Percentiles rank a stretch among this genome's conserved stretches.
Conservation (phyloP, 2,888 invertebrate species). For the Lepidochitona cinerea region DNA sequence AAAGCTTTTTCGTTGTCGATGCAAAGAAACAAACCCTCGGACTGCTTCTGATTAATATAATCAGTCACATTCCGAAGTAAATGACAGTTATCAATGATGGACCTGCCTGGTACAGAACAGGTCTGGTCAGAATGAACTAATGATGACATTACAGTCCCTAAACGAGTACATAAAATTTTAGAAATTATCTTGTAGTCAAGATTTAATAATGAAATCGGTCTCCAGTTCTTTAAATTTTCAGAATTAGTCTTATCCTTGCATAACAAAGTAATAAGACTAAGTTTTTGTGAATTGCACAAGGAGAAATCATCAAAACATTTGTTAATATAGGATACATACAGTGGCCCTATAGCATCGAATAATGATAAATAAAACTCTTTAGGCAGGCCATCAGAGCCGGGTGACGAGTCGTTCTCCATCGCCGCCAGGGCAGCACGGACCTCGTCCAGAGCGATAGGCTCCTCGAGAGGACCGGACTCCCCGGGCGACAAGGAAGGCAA, state of each 20-base stretch:
- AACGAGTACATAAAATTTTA: neutral
- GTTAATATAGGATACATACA: neutral
- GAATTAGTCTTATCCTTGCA: neutral
- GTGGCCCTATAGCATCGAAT: neutral
- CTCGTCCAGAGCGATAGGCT: neutral
- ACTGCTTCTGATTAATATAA: neutral
- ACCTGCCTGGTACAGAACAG: neutral
- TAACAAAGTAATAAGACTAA: neutral
- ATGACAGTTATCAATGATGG: neutral
- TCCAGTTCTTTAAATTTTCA: neutral
- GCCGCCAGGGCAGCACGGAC: neutral
- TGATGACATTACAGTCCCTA: neutral
- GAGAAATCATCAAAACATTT: neutral
- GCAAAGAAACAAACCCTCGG: neutral
- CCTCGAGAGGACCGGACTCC: neutral
- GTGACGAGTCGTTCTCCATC: slow-evolving; percentile 7
- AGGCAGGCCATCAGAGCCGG: slow-evolving; percentile 4
- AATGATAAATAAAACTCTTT: slow-evolving; percentile 11
- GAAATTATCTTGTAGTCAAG: neutral
- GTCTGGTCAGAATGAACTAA: neutral
- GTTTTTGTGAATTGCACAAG: neutral
- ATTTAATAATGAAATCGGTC: neutral
- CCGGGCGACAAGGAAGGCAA: neutral
- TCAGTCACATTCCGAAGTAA: neutral
- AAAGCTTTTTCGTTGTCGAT: neutral